A percentile compares a stretch with the other conserved stretches of the same genome.
Conservation (phyloP, 2,888 invertebrate genomes). For the Cheilosia vulpina region DNA sequence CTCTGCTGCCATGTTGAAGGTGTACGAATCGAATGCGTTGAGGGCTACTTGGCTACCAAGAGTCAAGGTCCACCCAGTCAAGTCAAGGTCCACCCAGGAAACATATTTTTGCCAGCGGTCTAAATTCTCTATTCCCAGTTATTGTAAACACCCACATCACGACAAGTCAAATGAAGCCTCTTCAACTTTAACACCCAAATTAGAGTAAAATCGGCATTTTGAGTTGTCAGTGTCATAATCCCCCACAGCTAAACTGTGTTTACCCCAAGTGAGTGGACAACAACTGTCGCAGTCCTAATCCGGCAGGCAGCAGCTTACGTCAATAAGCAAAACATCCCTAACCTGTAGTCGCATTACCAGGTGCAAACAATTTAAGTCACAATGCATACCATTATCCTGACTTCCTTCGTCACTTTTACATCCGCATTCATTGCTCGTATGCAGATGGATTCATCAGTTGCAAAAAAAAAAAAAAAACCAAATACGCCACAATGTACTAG, state of each 20-base stretch:
- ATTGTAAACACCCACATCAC: too few species aligned
- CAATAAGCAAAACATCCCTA: constrained; percentile 17
- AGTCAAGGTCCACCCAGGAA: too few species aligned
- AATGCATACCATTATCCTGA: constrained; percentile 62
- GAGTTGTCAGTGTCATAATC: neutral
- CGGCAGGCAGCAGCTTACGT: constrained; percentile 21
- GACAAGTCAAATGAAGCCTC: too few species aligned
- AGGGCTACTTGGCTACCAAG: too few species aligned
- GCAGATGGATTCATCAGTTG: constrained; percentile 49
- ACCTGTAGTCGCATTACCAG: constrained; percentile 28
- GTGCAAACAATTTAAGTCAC: constrained; percentile 59
- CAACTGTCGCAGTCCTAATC: constrained; percentile 46
- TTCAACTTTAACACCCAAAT: neutral
- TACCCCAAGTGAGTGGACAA: neutral
- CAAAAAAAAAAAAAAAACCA: constrained; percentile 6
- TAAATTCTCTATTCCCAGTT: too few species aligned
- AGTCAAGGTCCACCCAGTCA: too few species aligned
- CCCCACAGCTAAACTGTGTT: constrained; percentile 2
- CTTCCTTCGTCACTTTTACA: constrained; percentile 46
- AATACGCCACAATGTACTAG: neutral
- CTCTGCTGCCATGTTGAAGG: too few species aligned
- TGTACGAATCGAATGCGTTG: too few species aligned
- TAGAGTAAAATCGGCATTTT: neutral
- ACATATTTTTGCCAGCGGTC: too few species aligned
- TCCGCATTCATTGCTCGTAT: constrained; percentile 55